Percentiles rank a stretch among this genome's conserved stretches.
Conservation (phyloP, 2,113 vertebrate species). For the Mobula hypostoma region DNA sequence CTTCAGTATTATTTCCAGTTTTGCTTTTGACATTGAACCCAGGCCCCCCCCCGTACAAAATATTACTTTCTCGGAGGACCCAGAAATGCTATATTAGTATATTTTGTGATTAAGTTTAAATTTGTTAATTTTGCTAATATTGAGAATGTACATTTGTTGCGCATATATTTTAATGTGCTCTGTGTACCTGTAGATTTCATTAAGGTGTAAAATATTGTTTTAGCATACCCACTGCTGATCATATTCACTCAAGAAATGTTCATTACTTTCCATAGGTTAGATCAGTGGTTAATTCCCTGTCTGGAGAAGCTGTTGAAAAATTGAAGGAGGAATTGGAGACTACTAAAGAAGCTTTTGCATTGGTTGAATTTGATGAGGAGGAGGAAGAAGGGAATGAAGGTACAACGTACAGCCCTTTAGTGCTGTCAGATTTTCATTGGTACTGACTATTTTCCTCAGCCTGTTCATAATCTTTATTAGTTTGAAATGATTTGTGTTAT, state of each 20-base stretch:
- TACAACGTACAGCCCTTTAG: constrained; percentile 40
- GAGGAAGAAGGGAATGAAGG: constrained; percentile 79
- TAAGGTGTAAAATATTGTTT: not conserved
- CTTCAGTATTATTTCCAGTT: not conserved
- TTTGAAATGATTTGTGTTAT: not conserved
- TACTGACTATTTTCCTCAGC: not conserved
- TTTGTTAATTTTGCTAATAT: not conserved
- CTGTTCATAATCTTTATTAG: not conserved
- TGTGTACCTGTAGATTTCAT: not conserved
- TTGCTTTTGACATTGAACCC: not conserved
- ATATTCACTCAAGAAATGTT: constrained; percentile 42
- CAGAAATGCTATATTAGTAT: not conserved
- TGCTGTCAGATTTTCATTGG: not conserved
- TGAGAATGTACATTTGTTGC: not conserved
- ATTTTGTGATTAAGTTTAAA: not conserved
- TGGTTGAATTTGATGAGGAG: constrained; percentile 87
- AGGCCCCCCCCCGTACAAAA: not conserved
- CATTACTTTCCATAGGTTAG: constrained; percentile 66
- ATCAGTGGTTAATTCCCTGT: constrained; percentile 68
- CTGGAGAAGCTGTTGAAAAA: constrained; percentile 65
- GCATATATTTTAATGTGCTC: not conserved
- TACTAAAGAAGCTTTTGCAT: constrained; percentile 77
- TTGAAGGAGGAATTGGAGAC: constrained; percentile 68
- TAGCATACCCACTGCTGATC: not conserved
- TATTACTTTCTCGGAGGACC: not conserved